Evolutionary conservation across 2,113 vertebrate species (phyloP).

Genomic region (Aythya baeri): DNA sequence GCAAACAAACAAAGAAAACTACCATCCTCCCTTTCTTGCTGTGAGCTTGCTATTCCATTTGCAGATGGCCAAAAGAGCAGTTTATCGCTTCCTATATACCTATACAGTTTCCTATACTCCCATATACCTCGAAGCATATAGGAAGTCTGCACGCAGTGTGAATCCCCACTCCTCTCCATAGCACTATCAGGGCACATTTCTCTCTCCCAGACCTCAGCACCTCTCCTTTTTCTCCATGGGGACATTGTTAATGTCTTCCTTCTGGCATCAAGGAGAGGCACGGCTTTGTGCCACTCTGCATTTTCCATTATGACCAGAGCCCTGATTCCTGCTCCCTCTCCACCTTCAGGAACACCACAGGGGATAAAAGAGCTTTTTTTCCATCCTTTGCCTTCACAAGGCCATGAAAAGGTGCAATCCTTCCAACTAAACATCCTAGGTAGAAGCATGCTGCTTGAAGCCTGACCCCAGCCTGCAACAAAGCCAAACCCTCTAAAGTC

Average conservation of each 20-base stretch:
- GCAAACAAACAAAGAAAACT: no score
- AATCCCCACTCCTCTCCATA: not conserved
- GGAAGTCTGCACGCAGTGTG: not conserved
- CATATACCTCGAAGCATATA: not conserved
- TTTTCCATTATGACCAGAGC: not conserved
- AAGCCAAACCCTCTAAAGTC: not conserved
- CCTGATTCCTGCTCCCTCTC: not conserved
- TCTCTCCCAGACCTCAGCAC: not conserved
- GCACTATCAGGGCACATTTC: not conserved
- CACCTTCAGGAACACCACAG: not conserved
- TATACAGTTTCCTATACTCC: no score
- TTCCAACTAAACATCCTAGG: not conserved
- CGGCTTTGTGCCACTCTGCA: not conserved
- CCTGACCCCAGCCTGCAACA: not conserved
- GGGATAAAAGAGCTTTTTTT: not conserved
- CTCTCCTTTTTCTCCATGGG: not conserved
- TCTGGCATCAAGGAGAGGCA: not conserved
- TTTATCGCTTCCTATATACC: not conserved
- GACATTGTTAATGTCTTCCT: no score
- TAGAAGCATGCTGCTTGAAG: not conserved
- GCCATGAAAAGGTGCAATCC: not conserved
- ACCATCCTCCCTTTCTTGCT: not conserved
- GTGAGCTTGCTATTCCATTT: not conserved
- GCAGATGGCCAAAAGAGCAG: not conserved
- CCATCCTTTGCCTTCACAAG: not conserved